Evolutionary conservation across 2,797 vertebrate species (phyloP).

Genomic region (Paratrypauchen microcephalus): DNA sequence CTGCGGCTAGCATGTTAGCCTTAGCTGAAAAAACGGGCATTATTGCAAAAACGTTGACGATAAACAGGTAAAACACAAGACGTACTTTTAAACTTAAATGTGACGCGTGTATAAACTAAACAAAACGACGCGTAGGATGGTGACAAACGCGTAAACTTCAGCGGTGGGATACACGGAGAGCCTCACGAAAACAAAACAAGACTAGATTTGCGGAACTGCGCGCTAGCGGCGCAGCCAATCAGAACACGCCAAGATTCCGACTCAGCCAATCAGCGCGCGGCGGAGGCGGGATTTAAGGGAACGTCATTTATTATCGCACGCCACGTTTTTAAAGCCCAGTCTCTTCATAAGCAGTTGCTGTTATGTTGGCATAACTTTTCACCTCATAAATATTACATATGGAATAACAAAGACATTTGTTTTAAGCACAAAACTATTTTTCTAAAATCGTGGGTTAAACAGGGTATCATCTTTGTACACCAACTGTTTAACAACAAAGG

Average conservation of each 20-base stretch:
- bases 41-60: not conserved
- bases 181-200: slow-evolving; percentile 59
- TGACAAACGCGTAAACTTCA: slow-evolving; percentile 17
- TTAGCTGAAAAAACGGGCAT: slow-evolving; percentile 36
- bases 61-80: not conserved
- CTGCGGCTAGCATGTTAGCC: slow-evolving; percentile 50
- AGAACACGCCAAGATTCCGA: not conserved
- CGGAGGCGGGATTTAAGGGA: slow-evolving; percentile 31
- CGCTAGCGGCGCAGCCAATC: slow-evolving; percentile 58
- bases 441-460: too few relatives aligned
- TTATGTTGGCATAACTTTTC: too few relatives aligned
- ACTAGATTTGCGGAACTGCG: slow-evolving; percentile 45
- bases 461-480: too few relatives aligned
- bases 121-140: slow-evolving; percentile 38
- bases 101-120: slow-evolving; percentile 22
- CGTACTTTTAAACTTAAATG: not conserved
- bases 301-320: not conserved
- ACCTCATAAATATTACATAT: too few relatives aligned
- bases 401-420: too few relatives aligned
- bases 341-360: too few relatives aligned
- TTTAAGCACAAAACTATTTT: too few relatives aligned
- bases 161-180: slow-evolving; percentile 21
- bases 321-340: not conserved
- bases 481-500: too few relatives aligned
- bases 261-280: slow-evolving; percentile 38